A percentile compares a stretch with the other conserved stretches of the same genome.
Conservation (phyloP, 2,113 vertebrate genomes). For the Petromus typicus region DNA sequence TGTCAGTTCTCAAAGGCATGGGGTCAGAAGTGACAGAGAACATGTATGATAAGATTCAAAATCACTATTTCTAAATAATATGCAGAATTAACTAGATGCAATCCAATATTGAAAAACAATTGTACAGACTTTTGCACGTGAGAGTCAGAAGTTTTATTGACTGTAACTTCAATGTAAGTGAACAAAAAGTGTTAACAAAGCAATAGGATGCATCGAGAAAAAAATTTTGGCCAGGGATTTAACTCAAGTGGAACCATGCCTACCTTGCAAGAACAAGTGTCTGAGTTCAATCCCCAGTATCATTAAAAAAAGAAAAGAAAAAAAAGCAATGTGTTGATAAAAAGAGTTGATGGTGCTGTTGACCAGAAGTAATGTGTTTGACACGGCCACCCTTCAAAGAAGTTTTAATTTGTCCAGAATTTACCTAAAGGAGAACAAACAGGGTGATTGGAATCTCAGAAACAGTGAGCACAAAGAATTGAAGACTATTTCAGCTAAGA, state of each 20-base stretch:
- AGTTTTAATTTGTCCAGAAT: background rate
- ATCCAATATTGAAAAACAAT: slow-evolving; percentile 8
- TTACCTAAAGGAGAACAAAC: background rate
- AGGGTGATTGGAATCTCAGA: background rate
- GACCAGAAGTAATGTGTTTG: background rate
- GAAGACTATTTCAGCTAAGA: background rate
- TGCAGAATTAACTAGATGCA: slow-evolving; percentile 26
- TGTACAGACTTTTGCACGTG: background rate
- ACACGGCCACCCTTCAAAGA: background rate
- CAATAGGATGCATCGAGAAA: slow-evolving; percentile 38
- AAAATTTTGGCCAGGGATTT: background rate
- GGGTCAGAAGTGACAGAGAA: background rate
- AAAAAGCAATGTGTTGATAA: background rate
- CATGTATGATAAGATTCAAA: slow-evolving; percentile 20
- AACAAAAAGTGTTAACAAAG: slow-evolving; percentile 36
- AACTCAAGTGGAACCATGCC: no score
- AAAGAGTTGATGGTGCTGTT: background rate
- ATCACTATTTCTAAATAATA: slow-evolving; percentile 20
- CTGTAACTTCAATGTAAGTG: background rate
- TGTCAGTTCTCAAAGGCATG: slow-evolving; percentile 24
- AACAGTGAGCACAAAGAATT: background rate
- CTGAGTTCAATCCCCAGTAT: background rate
- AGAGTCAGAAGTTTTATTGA: slow-evolving; percentile 9
- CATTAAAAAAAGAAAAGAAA: no score
- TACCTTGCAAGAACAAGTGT: no score